Evolutionary conservation across 2,113 vertebrate genomes (phyloP), one percentile per base, ranked within the genome.

Genomic region (Indicator maculatus): DNA sequence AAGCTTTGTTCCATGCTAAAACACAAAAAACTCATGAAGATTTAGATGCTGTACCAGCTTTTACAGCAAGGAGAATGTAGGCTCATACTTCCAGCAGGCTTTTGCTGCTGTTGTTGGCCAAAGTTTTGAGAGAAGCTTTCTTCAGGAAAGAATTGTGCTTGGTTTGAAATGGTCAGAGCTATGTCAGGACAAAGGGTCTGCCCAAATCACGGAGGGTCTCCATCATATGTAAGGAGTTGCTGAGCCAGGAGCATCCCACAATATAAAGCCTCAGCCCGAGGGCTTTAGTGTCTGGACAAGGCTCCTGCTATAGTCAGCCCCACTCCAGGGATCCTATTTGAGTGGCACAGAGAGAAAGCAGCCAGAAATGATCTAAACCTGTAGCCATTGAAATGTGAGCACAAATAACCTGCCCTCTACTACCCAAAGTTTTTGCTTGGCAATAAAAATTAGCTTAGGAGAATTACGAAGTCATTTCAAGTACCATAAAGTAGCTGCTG

Each of bases 401-500:
- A 88, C 65, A 89, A 73, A 74, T 50, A 91, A 67, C 41, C 83
- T 39, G 7, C 64, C 69, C 61, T 41, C 7, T n/a, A 12, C 41
- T 70, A 17, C 3, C 69, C 17, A 64, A 97, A 96, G 83, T 97
- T 97, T 55, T 95, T 88, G 26, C 63, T n/a, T 56, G 56, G 67
- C 39, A 90, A 70, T 96, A 96, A 97, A 95, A 96, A 94, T 91
- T 44, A 96, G 93, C 94, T 97, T 79, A 56, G 71, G 93, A 94
- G 83, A 94, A 96, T 96, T 94, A 86, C 59, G 33, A 52, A 96
- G 93, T 95, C 86, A 97, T 96, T 97, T 96, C 81, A 89, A 97
- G 83, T 96, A 80, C 84, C 89, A 97, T 97, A 97, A 97, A 97
- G 65, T 91, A 96, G 69, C 94, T 95, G 91, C 74, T 96, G 95